Evolutionary conservation across 2,113 vertebrate species (phyloP).

Genomic region (Ceratotherium simum): DNA sequence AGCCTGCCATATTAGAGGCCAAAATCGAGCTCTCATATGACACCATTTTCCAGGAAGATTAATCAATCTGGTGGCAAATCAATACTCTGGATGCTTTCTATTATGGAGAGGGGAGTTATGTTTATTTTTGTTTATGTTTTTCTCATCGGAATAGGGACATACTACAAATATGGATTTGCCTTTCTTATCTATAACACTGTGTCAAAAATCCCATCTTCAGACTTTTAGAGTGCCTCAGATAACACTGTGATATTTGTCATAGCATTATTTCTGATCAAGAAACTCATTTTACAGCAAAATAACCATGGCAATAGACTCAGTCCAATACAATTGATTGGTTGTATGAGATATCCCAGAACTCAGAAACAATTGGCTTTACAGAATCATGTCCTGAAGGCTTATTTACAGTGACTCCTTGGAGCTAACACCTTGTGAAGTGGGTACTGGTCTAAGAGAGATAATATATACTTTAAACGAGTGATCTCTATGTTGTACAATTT

Average conservation of each 20-base stretch:
- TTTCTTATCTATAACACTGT: not conserved
- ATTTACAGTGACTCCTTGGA: not conserved
- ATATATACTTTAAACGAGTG: not conserved
- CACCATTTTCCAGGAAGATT: not conserved
- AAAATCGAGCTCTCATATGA: not conserved
- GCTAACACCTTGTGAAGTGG: not conserved
- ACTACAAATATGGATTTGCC: not conserved
- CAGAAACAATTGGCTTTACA: not conserved
- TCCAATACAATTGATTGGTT: not conserved
- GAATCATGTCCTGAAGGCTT: not conserved
- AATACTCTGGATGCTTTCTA: not conserved
- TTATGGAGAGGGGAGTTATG: not conserved
- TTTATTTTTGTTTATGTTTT: not conserved
- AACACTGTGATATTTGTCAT: not conserved
- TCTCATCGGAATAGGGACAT: not conserved
- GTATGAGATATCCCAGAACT: not conserved
- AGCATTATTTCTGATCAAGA: not conserved
- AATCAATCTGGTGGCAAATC: not conserved
- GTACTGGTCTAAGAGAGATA: not conserved
- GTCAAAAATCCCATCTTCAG: not conserved
- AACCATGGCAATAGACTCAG: not conserved
- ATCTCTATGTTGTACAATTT: not conserved
- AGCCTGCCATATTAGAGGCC: not conserved
- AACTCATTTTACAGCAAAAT: not conserved
- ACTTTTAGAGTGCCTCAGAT: not conserved